Base-by-base conservation (phyloP, 2,888 invertebrate species). In the Scrobipalpa atriplicella region DNA sequence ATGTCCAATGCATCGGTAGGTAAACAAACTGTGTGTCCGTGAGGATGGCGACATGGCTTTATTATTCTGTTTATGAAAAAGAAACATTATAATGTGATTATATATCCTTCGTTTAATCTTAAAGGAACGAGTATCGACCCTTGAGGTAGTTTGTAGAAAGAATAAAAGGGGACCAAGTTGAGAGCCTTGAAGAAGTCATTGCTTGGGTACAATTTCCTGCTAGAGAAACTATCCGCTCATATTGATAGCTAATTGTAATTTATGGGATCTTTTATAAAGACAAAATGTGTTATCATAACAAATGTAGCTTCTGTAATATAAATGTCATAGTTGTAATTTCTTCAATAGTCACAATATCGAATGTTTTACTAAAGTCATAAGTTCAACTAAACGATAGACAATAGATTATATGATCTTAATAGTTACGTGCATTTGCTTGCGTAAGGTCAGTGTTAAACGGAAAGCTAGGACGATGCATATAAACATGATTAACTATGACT, bases 341-440 rank as follows among this genome's bases (percentile, higher is more conserved):
- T 5, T n/a, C 6, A 6, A 5, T 11, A 16, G 16, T 8, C 47
- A 47, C 47, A 29, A 11, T 19, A 56, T 21, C 13, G 21, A 56
- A 29, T 56, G 21, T 56, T 29, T 21, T 56, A 56, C 11, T 21
- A 29, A 29, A 29, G 29, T 29, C 29, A 29, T 29, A 29, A 29
- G 29, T 29, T 56, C 10, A 19, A 19, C 10, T 19, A n/a, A n/a
- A n/a, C n/a, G n/a, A 52, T 36, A 29, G 19, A 56, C 13, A 36
- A 58, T 56, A 6, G 58, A 58, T 38, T 58, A 58, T 29, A 36
- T 36, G 38, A 38, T 58, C 58, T 58, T n/a, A n/a, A n/a, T n/a
- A 38, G 36, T 58, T 58, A 38, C n/a, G n/a, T 36, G 6, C 9
- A 38, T 1, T 16, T 16, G 38, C 7, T 58, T 58, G 58, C n/a